phyloP scores from a whole-genome alignment of 1,140 invertebrate species.

The Euborellia annulipes region DNA sequence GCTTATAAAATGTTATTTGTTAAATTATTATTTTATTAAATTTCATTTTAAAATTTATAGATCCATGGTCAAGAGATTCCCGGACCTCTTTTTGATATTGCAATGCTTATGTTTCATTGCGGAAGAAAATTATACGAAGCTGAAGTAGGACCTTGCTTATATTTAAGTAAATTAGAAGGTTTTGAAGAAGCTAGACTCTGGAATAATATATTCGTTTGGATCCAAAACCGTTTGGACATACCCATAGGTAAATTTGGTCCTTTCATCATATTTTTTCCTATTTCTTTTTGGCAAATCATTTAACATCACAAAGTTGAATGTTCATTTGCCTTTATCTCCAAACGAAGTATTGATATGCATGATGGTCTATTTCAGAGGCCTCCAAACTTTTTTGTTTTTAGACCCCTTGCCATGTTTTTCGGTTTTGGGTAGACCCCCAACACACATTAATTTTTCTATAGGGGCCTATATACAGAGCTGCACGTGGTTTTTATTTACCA shows the following conservation, averaged over 20 bases:
- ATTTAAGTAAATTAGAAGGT: constrained; percentile 51
- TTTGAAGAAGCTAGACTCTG: constrained; percentile 45
- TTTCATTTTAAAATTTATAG: constrained; percentile 19
- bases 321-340: too few relatives aligned
- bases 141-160: constrained; percentile 44
- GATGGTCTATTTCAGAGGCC: too few relatives aligned
- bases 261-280: too few relatives aligned
- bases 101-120: constrained; percentile 48
- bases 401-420: too few relatives aligned
- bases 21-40: constrained; percentile 8
- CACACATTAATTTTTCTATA: too few relatives aligned
- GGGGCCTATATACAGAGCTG: too few relatives aligned
- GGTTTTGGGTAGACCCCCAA: too few relatives aligned
- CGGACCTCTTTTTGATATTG: constrained; percentile 52
- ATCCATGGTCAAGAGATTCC: constrained; percentile 46
- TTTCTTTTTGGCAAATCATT: too few relatives aligned
- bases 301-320: too few relatives aligned
- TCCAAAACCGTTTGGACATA: constrained; percentile 37
- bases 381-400: too few relatives aligned
- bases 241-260: constrained; percentile 24
- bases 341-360: too few relatives aligned
- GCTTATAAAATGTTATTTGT: constrained; percentile 12
- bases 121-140: constrained; percentile 32
- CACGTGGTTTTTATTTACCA: too few relatives aligned
- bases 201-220: constrained; percentile 58